Evolutionary conservation across 2,797 vertebrate species (phyloP).

Genomic region (Chelonia mydas): DNA sequence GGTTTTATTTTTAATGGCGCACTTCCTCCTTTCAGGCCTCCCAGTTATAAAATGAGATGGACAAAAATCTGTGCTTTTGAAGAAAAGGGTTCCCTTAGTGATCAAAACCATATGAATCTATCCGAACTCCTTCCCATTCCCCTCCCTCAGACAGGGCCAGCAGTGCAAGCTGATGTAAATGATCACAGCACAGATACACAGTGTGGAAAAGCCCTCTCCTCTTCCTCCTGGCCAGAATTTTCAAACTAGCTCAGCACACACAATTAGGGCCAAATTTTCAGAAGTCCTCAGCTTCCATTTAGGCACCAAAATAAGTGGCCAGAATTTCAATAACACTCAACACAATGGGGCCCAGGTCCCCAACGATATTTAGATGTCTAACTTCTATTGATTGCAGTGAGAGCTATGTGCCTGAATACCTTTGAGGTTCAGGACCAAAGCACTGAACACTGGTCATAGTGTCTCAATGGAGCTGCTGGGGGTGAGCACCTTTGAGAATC

Average conservation of each 20-base stretch:
- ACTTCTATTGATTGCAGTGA: no score
- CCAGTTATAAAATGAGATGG: conserved; percentile 30
- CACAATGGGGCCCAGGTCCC: background rate
- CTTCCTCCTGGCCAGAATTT: conserved; percentile 39
- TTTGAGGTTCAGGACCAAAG: background rate
- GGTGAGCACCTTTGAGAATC: background rate
- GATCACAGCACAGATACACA: background rate
- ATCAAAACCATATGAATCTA: background rate
- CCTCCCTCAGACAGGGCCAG: background rate
- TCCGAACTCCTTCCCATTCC: fast-evolving
- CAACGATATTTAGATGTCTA: background rate
- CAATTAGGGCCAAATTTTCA: background rate
- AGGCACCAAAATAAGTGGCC: background rate
- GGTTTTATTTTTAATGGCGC: background rate
- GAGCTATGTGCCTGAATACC: background rate
- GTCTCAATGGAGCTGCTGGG: background rate
- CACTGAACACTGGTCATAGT: background rate
- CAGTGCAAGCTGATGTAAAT: background rate
- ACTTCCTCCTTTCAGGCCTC: background rate
- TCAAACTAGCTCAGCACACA: conserved; percentile 38
- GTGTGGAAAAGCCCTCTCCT: no score
- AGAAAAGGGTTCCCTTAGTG: conserved; percentile 12
- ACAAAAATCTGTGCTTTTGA: conserved; percentile 17
- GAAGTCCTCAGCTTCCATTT: background rate
- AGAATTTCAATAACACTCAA: background rate